These are phyloP conservation scores for Chlorocebus sabaeus DNA, from an alignment of 2,113 vertebrate species.

Conservation along the genomic window DNA sequence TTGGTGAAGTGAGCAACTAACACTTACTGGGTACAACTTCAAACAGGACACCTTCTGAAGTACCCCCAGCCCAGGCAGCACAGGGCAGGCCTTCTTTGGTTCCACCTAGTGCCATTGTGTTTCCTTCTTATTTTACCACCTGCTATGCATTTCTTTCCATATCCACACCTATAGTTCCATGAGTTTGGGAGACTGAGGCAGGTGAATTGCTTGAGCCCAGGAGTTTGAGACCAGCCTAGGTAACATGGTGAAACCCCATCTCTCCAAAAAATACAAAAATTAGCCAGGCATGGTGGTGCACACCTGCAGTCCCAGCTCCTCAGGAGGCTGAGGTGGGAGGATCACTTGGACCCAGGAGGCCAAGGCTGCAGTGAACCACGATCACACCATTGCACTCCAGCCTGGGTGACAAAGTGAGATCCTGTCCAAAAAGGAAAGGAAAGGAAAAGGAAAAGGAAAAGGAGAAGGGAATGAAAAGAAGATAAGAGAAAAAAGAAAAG, in stretches of 20 bases:
- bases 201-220: too few relatives aligned
- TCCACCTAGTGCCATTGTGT: fast-evolving
- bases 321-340: background rate
- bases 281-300: background rate
- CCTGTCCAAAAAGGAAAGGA: too few relatives aligned
- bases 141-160: background rate
- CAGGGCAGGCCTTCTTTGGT: fast-evolving
- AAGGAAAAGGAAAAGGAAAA: too few relatives aligned
- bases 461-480: too few relatives aligned
- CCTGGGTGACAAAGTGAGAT: background rate
- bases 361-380: background rate
- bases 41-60: background rate
- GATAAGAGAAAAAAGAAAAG: too few relatives aligned
- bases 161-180: too few relatives aligned
- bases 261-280: too few relatives aligned
- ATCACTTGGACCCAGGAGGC: background rate
- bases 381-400: background rate
- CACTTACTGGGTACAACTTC: background rate
- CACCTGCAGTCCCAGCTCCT: background rate
- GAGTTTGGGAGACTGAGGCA: too few relatives aligned
- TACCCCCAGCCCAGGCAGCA: background rate
- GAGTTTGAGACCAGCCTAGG: too few relatives aligned
- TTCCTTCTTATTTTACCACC: fast-evolving
- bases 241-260: too few relatives aligned
- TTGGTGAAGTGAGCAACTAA: too few relatives aligned